These are phyloP conservation scores for Ardeotis arabs DNA, from an alignment of 2,113 vertebrate species.

Conservation along the genomic window DNA sequence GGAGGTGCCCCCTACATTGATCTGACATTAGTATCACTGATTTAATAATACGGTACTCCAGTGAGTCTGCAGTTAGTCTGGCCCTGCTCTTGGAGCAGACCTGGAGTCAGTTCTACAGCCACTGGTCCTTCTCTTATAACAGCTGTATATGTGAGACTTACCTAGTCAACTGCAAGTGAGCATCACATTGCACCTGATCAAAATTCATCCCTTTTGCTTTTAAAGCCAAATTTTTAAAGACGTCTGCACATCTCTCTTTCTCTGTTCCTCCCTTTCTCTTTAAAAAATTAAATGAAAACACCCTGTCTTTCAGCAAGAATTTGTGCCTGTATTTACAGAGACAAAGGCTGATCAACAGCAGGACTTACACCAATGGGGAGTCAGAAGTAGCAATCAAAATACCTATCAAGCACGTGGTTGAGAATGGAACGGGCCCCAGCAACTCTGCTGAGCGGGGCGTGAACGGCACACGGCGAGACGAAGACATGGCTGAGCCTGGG, in stretches of 20 bases:
- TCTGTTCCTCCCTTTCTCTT: neutral
- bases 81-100: neutral
- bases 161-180: neutral
- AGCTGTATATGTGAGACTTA: neutral
- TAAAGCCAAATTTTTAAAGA: neutral
- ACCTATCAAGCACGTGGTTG: constrained; percentile 80
- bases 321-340: constrained; percentile 78
- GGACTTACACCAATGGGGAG: constrained; percentile 88
- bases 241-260: neutral
- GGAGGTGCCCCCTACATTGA: neutral
- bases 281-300: neutral
- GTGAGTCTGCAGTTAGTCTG: neutral
- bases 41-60: neutral
- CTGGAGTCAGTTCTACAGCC: neutral
- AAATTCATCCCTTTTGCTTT: neutral
- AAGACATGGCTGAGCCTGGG: constrained; percentile 75
- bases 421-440: constrained; percentile 85
- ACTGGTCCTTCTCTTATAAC: neutral
- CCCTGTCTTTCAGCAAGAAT: neutral
- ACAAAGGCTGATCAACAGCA: constrained; percentile 91
- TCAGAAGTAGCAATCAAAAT: constrained; percentile 89
- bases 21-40: neutral
- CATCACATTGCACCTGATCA: rapidly evolving
- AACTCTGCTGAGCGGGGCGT: constrained; percentile 69
- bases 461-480: constrained; percentile 70